A percentile compares a stretch with the other conserved stretches of the same genome.
phyloP scores from a whole-genome alignment of 2,797 vertebrate genomes.

The Pseudotriccus pelzelni region DNA sequence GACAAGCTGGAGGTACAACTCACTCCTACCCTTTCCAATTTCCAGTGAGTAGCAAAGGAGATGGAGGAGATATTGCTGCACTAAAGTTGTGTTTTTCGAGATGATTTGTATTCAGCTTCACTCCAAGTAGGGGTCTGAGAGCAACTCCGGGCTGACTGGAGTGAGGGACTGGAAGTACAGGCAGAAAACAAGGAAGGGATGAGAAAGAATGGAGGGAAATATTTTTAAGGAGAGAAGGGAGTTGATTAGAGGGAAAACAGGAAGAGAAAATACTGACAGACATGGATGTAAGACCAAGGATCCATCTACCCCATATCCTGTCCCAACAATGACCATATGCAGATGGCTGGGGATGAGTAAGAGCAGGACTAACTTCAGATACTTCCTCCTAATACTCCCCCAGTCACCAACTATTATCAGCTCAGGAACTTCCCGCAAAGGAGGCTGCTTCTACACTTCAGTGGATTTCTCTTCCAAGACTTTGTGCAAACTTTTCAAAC shows the following conservation, averaged over 20 bases:
- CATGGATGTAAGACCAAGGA: constrained; percentile 42
- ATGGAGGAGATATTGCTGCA: neutral
- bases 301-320: constrained; percentile 60
- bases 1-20: neutral
- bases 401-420: constrained; percentile 47
- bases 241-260: constrained; percentile 58
- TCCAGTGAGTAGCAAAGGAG: neutral
- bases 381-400: constrained; percentile 61
- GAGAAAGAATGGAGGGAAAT: constrained; percentile 63
- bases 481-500: neutral
- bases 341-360: constrained; percentile 65
- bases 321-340: constrained; percentile 63
- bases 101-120: neutral
- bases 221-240: constrained; percentile 40
- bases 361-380: constrained; percentile 24
- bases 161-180: neutral
- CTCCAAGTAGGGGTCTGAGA: neutral
- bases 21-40: neutral
- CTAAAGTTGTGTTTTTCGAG: neutral
- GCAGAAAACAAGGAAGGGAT: constrained; percentile 40
- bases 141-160: neutral
- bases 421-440: neutral
- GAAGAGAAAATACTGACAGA: constrained; percentile 59
- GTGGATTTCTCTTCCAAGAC: neutral
- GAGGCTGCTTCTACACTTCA: neutral